phyloP scores from a whole-genome alignment of 1,140 invertebrate genomes.

The Caenorhabditis tropicalis region DNA sequence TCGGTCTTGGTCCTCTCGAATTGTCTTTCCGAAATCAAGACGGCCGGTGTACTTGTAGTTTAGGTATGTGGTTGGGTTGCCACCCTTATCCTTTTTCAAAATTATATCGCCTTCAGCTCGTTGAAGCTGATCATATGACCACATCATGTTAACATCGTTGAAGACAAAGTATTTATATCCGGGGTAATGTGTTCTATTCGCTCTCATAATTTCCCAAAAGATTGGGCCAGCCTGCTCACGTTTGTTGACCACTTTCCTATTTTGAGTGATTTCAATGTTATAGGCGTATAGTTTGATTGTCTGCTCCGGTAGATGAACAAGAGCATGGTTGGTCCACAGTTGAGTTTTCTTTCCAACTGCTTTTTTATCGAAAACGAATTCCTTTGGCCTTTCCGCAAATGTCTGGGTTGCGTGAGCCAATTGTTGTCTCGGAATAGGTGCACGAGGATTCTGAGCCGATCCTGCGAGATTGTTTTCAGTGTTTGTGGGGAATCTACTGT shows the following conservation, averaged over 20 bases:
- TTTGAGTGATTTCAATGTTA: not conserved
- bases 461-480: not conserved
- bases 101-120: not conserved
- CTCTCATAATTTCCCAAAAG: not conserved
- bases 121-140: not conserved
- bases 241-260: not conserved
- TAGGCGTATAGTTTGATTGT: not conserved
- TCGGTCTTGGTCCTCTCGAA: not conserved
- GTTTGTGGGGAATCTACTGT: not conserved
- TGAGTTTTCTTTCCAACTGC: not conserved
- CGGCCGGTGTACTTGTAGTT: not conserved
- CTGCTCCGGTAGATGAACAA: not conserved
- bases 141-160: slow-evolving; percentile 42
- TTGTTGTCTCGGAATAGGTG: not conserved
- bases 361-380: not conserved
- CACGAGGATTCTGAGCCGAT: not conserved
- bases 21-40: not conserved
- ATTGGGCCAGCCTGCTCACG: not conserved
- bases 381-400: not conserved
- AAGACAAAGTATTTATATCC: not conserved
- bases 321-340: not conserved
- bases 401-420: not conserved
- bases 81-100: too few species aligned
- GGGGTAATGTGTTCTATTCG: not conserved
- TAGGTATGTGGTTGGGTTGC: not conserved